Conservation (phyloP, 2,888 invertebrate genomes). For the Apotomis capreana region DNA sequence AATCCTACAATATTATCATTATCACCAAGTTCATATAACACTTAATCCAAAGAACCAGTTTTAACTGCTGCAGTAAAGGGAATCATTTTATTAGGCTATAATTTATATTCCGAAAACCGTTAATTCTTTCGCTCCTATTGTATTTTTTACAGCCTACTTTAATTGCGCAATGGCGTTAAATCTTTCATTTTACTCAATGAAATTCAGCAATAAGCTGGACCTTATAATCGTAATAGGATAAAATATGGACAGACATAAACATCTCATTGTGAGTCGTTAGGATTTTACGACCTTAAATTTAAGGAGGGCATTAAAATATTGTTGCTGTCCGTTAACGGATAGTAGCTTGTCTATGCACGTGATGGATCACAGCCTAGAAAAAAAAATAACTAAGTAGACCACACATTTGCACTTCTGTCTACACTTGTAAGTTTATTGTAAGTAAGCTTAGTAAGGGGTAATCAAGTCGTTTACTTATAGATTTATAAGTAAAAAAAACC, state of each 20-base stretch:
- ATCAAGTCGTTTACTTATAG: too few relatives aligned
- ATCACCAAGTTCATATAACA: constrained; percentile 18
- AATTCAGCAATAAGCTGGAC: constrained; percentile 53
- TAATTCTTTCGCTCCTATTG: constrained; percentile 25
- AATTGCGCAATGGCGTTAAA: constrained; percentile 39
- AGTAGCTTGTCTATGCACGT: constrained; percentile 47
- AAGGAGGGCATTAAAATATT: constrained; percentile 63
- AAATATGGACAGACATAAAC: constrained; percentile 69
- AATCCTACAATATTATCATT: constrained; percentile 2
- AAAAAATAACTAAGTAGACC: too few relatives aligned
- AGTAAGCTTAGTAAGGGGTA: too few relatives aligned
- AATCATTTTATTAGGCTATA: constrained; percentile 27
- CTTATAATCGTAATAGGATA: constrained; percentile 65
- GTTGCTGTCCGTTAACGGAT: constrained; percentile 68
- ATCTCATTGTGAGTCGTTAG: constrained; percentile 63
- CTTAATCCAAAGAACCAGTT: constrained; percentile 8
- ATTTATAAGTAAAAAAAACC: too few relatives aligned
- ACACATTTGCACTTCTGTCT: too few relatives aligned
- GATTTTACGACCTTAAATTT: constrained; percentile 66
- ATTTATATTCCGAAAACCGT: constrained; percentile 19
- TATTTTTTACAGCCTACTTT: constrained; percentile 27
- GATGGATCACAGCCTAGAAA: neutral
- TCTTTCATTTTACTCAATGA: constrained; percentile 40
- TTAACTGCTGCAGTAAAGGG: constrained; percentile 16
- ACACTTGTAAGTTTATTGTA: too few relatives aligned